Conservation (phyloP, 2,888 invertebrate species). For the Elegia similella region DNA sequence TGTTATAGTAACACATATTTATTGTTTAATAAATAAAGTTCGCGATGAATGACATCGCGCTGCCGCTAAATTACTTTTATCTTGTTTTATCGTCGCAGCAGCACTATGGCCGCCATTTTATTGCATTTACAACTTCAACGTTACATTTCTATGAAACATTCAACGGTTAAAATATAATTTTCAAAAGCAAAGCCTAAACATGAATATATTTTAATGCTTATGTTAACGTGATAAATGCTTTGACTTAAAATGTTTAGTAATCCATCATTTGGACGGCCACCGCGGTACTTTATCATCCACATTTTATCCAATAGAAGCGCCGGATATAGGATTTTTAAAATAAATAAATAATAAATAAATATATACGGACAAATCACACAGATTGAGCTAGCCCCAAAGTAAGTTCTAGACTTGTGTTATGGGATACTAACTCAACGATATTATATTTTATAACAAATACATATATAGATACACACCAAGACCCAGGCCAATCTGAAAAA, state of each 20-base stretch:
- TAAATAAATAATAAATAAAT: too few species aligned
- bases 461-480: too few species aligned
- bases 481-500: too few species aligned
- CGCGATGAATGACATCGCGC: conserved; percentile 23
- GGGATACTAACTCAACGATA: too few species aligned
- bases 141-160: conserved; percentile 1
- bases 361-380: too few species aligned
- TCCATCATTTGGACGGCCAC: not conserved
- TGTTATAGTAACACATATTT: conserved; percentile 21
- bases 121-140: conserved; percentile 10
- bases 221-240: not conserved
- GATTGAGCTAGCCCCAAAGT: too few species aligned
- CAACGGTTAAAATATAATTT: not conserved
- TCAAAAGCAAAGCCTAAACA: not conserved
- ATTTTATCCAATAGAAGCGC: not conserved
- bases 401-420: too few species aligned
- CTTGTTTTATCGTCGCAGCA: conserved; percentile 13
- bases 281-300: not conserved
- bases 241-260: not conserved
- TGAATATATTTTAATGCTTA: not conserved
- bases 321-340: not conserved
- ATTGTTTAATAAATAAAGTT: conserved; percentile 29
- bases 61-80: conserved; percentile 19
- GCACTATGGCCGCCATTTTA: conserved; percentile 10
- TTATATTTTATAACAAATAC: too few species aligned